A percentile compares a stretch with the other conserved stretches of the same genome.
Conservation (phyloP, 2,113 vertebrate genomes). For the Alligator sinensis region DNA sequence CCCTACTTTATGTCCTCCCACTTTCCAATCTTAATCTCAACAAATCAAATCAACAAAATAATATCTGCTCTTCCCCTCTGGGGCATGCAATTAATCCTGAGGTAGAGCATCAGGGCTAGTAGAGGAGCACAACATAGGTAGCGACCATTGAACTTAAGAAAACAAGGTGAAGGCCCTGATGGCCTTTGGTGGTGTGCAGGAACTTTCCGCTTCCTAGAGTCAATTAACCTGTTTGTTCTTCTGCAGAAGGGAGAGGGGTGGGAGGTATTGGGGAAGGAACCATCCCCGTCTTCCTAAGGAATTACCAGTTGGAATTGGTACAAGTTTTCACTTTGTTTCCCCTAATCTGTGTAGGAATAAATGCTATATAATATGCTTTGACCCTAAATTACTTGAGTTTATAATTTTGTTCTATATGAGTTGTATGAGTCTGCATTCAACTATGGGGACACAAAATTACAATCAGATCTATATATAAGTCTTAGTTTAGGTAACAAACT, state of each 20-base stretch:
- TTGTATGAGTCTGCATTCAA: background rate
- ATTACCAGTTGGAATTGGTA: fast-evolving
- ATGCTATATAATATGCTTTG: background rate
- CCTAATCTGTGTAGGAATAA: background rate
- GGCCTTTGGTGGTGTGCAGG: background rate
- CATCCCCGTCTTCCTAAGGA: background rate
- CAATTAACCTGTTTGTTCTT: background rate
- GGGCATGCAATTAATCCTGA: background rate
- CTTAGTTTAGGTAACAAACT: background rate
- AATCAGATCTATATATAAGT: background rate
- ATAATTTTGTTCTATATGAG: background rate
- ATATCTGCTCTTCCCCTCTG: background rate
- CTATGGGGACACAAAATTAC: background rate
- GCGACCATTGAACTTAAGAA: background rate
- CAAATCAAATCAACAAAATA: background rate
- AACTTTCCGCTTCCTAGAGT: background rate
- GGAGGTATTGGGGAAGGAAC: background rate
- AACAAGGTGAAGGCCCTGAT: background rate
- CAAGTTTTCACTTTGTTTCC: background rate
- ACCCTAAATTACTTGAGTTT: background rate
- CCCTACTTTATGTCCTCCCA: background rate
- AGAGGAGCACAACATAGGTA: background rate
- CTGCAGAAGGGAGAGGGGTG: background rate
- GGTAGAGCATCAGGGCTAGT: background rate
- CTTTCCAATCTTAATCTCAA: background rate